Percentiles rank a stretch among this genome's conserved stretches.
These are phyloP conservation scores for Daboia siamensis DNA, from an alignment of 2,113 vertebrate species.

Conservation along the genomic window DNA sequence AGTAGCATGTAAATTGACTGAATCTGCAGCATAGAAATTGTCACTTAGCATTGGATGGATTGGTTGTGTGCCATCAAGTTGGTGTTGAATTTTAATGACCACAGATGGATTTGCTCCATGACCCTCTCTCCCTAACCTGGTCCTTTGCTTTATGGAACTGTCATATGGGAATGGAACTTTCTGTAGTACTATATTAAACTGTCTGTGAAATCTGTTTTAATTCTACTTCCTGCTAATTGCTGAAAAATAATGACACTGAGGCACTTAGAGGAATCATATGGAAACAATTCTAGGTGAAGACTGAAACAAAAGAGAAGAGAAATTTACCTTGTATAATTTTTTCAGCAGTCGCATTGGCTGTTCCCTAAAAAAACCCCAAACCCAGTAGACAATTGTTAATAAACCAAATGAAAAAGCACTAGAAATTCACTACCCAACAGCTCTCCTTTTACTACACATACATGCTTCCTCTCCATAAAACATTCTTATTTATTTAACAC, in stretches of 20 bases:
- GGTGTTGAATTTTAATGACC: not conserved
- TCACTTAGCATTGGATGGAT: not conserved
- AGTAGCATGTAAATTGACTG: not conserved
- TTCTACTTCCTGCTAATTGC: not conserved
- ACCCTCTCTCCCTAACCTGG: not conserved
- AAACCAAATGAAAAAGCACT: not conserved
- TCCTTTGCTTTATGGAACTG: not conserved
- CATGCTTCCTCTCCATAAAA: not conserved
- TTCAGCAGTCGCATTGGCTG: not conserved
- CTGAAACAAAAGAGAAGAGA: not conserved
- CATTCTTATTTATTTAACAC: not conserved
- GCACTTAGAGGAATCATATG: too few relatives aligned
- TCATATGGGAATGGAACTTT: not conserved
- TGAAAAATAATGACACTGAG: not conserved
- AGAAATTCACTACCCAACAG: not conserved
- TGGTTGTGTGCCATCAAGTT: not conserved
- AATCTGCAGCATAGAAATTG: not conserved
- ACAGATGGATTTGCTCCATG: not conserved
- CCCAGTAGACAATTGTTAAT: not conserved
- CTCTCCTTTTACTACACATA: not conserved
- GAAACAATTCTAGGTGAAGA: not conserved
- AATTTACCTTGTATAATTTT: slow-evolving; percentile 47
- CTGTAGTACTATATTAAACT: not conserved
- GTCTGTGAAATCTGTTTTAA: not conserved
- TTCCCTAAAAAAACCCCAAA: slow-evolving; percentile 34